Percentiles rank a stretch among this genome's conserved stretches.
These are phyloP conservation scores for Astatotilapia flaviijosephi DNA, from an alignment of 2,113 vertebrate genomes.

Conservation along the genomic window DNA sequence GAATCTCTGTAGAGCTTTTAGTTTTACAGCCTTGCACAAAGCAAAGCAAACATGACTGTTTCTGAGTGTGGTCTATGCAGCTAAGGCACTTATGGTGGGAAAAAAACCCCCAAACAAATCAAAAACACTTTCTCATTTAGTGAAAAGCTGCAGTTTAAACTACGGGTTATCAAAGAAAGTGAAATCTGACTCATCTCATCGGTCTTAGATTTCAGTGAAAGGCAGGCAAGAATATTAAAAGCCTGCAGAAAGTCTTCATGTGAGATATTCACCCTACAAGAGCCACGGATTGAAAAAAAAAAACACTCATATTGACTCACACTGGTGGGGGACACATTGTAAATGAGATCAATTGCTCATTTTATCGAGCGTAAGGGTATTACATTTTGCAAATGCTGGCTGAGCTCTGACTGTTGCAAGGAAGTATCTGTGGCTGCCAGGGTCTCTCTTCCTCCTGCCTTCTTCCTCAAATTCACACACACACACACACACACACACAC, in stretches of 20 bases:
- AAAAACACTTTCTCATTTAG: neutral
- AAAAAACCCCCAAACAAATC: rapidly evolving
- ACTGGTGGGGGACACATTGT: constrained; percentile 19
- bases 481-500: neutral
- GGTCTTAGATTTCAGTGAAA: constrained; percentile 8
- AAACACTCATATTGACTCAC: neutral
- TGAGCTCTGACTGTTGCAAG: constrained; percentile 21
- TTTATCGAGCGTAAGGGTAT: constrained; percentile 48
- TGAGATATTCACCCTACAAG: neutral
- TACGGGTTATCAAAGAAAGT: neutral
- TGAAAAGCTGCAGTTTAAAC: neutral
- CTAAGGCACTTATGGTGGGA: neutral
- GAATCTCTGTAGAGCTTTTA: constrained; percentile 68
- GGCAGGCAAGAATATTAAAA: constrained; percentile 8
- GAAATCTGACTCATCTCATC: neutral
- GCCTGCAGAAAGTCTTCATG: neutral
- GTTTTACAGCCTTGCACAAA: constrained; percentile 53
- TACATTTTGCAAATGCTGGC: constrained; percentile 29
- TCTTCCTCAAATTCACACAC: neutral
- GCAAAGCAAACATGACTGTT: constrained; percentile 52
- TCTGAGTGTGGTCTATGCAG: neutral
- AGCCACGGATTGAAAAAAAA: neutral
- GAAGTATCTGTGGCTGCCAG: constrained; percentile 3
- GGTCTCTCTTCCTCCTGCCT: neutral
- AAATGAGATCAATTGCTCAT: constrained; percentile 40